These are phyloP conservation scores for Gymnodraco acuticeps DNA, from an alignment of 2,797 vertebrate species.

Conservation along the genomic window DNA sequence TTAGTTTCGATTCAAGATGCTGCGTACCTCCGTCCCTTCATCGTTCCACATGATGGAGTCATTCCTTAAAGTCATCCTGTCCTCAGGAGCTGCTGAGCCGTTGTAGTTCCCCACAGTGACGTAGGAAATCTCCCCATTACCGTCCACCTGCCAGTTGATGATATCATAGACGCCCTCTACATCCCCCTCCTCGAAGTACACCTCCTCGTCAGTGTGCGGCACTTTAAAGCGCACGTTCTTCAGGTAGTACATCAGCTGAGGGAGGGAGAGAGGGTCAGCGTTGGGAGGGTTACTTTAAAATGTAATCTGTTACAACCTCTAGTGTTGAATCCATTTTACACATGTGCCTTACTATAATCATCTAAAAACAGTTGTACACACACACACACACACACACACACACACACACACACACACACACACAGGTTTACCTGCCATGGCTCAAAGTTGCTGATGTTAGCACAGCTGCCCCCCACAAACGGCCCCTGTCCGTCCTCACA, in stretches of 20 bases:
- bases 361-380: not conserved
- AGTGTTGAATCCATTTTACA: too few species aligned
- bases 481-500: slow-evolving; percentile 81
- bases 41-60: slow-evolving; percentile 87
- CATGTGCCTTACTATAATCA: too few species aligned
- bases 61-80: slow-evolving; percentile 80
- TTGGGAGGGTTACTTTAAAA: too few species aligned
- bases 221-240: slow-evolving; percentile 83
- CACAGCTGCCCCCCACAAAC: slow-evolving; percentile 76
- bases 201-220: slow-evolving; percentile 78
- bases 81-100: slow-evolving; percentile 41
- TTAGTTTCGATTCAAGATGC: not conserved
- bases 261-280: slow-evolving; percentile 11
- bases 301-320: too few species aligned
- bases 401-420: slow-evolving; percentile 51
- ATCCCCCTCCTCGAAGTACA: slow-evolving; percentile 83
- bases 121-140: slow-evolving; percentile 80
- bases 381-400: slow-evolving; percentile 8
- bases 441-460: slow-evolving; percentile 86
- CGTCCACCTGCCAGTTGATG: slow-evolving; percentile 87
- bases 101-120: slow-evolving; percentile 83
- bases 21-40: slow-evolving; percentile 77
- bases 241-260: slow-evolving; percentile 89
- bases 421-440: slow-evolving; percentile 88
- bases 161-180: slow-evolving; percentile 86